Evolutionary conservation across 2,113 vertebrate genomes (phyloP).

Genomic region (Elgaria multicarinata): DNA sequence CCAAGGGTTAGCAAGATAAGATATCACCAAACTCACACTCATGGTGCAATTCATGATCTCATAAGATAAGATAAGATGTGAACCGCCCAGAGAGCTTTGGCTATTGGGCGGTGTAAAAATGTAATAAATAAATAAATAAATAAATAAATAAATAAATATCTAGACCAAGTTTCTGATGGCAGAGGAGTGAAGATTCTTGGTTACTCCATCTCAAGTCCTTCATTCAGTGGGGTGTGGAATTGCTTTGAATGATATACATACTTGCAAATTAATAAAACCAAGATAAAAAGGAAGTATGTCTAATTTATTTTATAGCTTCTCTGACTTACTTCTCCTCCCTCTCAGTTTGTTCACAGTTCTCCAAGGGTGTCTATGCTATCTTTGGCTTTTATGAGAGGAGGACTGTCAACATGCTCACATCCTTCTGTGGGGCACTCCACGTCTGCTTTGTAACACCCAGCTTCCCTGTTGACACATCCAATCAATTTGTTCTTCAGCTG

Average conservation of each 20-base stretch:
- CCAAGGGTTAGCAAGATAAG: not conserved
- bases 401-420: slow-evolving; percentile 98
- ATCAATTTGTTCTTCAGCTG: slow-evolving; percentile 98
- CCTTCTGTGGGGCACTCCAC: slow-evolving; percentile 97
- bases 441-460: slow-evolving; percentile 98
- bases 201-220: not conserved
- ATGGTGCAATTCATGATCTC: not conserved
- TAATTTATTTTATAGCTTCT: not conserved
- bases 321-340: not conserved
- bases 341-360: slow-evolving; percentile 98
- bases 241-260: not conserved
- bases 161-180: not conserved
- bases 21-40: not conserved
- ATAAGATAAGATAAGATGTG: not conserved
- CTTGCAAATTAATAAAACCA: not conserved
- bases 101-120: no score
- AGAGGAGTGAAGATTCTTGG: not conserved
- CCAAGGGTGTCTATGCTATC: slow-evolving; percentile 98
- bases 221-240: not conserved
- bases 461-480: slow-evolving; percentile 95
- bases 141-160: no score
- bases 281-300: not conserved
- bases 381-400: slow-evolving; percentile 98
- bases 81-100: no score
- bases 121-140: no score